A percentile compares a stretch with the other conserved stretches of the same genome.
Conservation (phyloP, 2,888 invertebrate species). For the Tetropium fuscum region DNA sequence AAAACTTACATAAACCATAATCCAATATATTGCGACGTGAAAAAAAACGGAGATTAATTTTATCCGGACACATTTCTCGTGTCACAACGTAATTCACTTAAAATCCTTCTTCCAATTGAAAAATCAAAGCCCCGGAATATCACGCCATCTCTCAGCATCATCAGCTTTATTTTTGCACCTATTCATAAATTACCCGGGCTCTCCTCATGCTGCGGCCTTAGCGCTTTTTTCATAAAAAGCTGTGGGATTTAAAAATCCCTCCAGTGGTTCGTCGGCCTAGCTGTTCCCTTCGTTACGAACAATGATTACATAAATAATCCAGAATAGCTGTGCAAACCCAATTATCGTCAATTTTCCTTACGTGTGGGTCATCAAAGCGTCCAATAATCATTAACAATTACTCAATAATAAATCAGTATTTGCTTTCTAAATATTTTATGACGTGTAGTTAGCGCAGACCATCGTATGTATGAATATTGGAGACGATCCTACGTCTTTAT, state of each 20-base stretch:
- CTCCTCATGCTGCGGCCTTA: constrained; percentile 4
- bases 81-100: constrained; percentile 18
- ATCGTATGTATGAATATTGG: constrained; percentile 30
- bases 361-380: constrained; percentile 59
- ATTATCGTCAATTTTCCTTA: constrained; percentile 63
- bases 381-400: constrained; percentile 62
- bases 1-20: background rate
- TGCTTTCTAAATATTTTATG: constrained; percentile 60
- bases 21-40: background rate
- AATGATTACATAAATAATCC: constrained; percentile 50
- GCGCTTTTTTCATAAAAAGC: constrained; percentile 34
- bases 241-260: constrained; percentile 46
- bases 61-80: constrained; percentile 10
- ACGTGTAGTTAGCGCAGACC: constrained; percentile 50
- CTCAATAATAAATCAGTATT: constrained; percentile 64
- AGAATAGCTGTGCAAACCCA: constrained; percentile 57
- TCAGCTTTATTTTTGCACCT: constrained; percentile 36
- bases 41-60: constrained; percentile 13
- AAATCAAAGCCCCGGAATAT: constrained; percentile 38
- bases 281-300: constrained; percentile 45
- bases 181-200: constrained; percentile 33
- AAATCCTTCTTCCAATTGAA: constrained; percentile 32
- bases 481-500: constrained; percentile 18
- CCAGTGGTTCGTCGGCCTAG: constrained; percentile 42
- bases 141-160: constrained; percentile 34